Conservation (phyloP, 2,113 vertebrate genomes). For the Penelope pileata region DNA sequence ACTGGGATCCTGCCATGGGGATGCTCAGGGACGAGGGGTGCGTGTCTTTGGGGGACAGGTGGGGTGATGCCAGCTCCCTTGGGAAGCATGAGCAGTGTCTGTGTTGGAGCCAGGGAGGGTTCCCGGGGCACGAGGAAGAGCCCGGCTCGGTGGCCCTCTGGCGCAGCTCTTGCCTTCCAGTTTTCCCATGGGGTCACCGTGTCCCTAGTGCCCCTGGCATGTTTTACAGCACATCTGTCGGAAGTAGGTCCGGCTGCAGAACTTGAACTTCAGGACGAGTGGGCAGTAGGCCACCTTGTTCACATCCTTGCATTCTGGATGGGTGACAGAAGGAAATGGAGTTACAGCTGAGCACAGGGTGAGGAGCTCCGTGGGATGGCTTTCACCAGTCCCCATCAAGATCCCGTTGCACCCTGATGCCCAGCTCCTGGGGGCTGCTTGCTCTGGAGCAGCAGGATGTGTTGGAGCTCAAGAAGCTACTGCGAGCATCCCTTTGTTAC, state of each 20-base stretch:
- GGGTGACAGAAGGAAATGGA: background rate
- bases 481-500: background rate
- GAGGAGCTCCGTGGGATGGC: background rate
- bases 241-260: constrained; percentile 98
- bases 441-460: background rate
- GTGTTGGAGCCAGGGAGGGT: background rate
- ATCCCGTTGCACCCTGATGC: background rate
- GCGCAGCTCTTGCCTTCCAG: constrained; percentile 48
- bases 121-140: background rate
- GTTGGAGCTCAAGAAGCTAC: fast-evolving
- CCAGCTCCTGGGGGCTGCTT: background rate
- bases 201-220: constrained; percentile 92
- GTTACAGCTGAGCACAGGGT: background rate
- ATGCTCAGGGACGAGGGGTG: background rate
- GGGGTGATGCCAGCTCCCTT: background rate
- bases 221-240: constrained; percentile 99
- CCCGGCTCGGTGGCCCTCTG: fast-evolving
- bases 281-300: constrained; percentile 99
- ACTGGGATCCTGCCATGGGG: background rate
- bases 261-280: constrained; percentile 98
- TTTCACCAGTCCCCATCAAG: background rate
- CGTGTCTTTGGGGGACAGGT: background rate
- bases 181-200: background rate
- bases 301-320: constrained; percentile 98
- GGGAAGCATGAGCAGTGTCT: background rate